Base-by-base conservation (phyloP, 2,797 vertebrate species). In the Astyanax mexicanus region DNA sequence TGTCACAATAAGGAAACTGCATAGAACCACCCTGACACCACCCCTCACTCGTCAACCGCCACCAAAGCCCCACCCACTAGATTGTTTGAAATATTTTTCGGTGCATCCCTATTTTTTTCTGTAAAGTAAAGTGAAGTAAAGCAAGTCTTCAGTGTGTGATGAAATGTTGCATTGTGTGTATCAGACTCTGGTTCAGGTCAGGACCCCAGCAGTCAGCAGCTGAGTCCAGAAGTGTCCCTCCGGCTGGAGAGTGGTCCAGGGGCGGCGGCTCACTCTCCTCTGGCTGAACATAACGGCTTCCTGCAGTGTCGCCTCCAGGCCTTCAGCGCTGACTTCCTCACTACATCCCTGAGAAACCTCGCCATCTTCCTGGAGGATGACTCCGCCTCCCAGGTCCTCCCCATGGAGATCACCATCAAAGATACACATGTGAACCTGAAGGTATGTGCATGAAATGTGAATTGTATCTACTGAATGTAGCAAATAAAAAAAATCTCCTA, bases 201-300 rank as follows among this genome's bases (percentile, higher is more conserved):
- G 6, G 6, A 7, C 40, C 49, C 64, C 29, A 19, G 75, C 64
- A 81, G 83, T 72, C 83, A 82, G 75, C 94, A 90, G 82, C 85
- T 90, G 3, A 82, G 84, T 60, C 95, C 98, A 3, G 96, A 95
- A 87, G 95, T 99, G 69, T 93, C 87, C 45, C 85, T 98, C 71
- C 94, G 94, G 68, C 94, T 98, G 89, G 96, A 97, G 89, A 95
- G 91, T 21, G 97, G 97, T 3, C 96, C 96, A 1, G 86, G 92
- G 58, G 96, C 96, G 60, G 92, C 92, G 35, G 87, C 92, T 71
- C 95, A 93, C 87, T 99, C 98, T 60, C 89, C 92, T 3, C 91
- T 98, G 84, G 95, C 97, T 27, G 95, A 95, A 76, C 96, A 94
- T 88, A 99, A 96, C 5, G 96, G 97, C 74, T 98, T 97, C 92